Evolutionary conservation across 92 coral and sea anemone genomes (phyloP).

Genomic region (Epizoanthus rinbou): DNA sequence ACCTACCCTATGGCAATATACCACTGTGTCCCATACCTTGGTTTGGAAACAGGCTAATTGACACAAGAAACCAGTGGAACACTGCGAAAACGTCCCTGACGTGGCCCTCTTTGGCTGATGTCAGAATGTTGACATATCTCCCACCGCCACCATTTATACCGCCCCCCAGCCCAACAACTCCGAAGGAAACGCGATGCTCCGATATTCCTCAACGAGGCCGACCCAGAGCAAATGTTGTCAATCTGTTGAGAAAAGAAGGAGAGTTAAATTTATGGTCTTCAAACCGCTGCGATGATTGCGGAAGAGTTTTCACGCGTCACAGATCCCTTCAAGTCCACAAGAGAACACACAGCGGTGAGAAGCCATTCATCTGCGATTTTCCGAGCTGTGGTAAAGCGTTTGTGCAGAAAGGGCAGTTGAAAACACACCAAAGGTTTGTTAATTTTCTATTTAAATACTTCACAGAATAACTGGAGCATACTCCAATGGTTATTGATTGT

Average conservation of each 20-base stretch:
- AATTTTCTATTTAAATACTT: neutral
- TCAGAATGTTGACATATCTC: neutral
- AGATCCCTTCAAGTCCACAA: conserved; percentile 67
- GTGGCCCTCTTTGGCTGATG: conserved; percentile 28
- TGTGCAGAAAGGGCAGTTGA: conserved; percentile 67
- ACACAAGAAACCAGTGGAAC: conserved; percentile 35
- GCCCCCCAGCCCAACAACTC: conserved; percentile 28
- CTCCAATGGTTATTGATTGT: neutral
- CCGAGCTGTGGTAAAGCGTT: conserved; percentile 66
- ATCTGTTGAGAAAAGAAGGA: conserved; percentile 56
- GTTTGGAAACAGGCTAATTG: conserved; percentile 37
- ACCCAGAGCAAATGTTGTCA: conserved; percentile 60
- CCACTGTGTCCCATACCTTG: conserved; percentile 25
- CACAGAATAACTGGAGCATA: neutral
- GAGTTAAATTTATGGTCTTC: conserved; percentile 57
- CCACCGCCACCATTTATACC: conserved; percentile 39
- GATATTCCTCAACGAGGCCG: conserved; percentile 68
- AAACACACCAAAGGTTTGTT: conserved; percentile 59
- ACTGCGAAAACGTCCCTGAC: conserved; percentile 18
- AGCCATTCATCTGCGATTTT: conserved; percentile 61
- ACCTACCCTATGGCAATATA: conserved; percentile 37
- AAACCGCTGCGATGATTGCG: conserved; percentile 65
- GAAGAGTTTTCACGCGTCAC: conserved; percentile 70
- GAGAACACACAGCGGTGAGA: conserved; percentile 64
- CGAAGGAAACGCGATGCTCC: conserved; percentile 8